Base-by-base conservation (phyloP, 2,797 vertebrate genomes). In the Muraenolepis orangiensis region DNA sequence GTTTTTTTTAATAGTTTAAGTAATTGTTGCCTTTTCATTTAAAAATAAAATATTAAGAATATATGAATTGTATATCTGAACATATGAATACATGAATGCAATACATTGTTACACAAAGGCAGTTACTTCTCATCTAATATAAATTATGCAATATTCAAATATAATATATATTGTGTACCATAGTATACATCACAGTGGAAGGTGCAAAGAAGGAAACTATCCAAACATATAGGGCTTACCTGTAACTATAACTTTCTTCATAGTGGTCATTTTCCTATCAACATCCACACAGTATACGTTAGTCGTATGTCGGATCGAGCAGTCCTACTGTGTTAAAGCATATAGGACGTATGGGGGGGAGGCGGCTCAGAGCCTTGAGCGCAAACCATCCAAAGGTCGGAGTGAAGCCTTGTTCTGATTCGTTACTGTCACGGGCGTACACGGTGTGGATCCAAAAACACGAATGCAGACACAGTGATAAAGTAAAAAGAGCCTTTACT, bases 211-310 rank as follows among this genome's bases (percentile, higher is more conserved):
- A 57, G 8, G 7, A n/a, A 57, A 69, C 64, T 23, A 29, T 34
- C 23, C 34, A 31, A 77, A 71, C 67, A 69, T 38, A 68, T 20
- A 38, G 69, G 69, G 57, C 90, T 88, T 82, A 94, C 93, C 93
- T 87, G 93, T 93, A 26, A 93, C 92, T 70, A 94, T 26, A 2
- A 93, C 91, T 74, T 88, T 93, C 85, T 86, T 93, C 85, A 86
- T 92, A 76, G 74, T 84, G 64, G 86, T 87, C 93, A 94, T 94
- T 64, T 34, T 64, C 8, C 57, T 64, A 64, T 64, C 57, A 64
- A 64, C 1, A 11, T 26, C 32, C 57, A 64, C 57, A 64, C 23
- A 64, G n/a, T 46, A 13, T 26, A 64, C n/a, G 3, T 3, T 26
- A 46, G 2, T 38, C 12, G 12, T n/a, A 38, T 10, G 4, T 7